phyloP scores from a whole-genome alignment of 2,797 vertebrate genomes.

The Chaetophractus vellerosus region DNA sequence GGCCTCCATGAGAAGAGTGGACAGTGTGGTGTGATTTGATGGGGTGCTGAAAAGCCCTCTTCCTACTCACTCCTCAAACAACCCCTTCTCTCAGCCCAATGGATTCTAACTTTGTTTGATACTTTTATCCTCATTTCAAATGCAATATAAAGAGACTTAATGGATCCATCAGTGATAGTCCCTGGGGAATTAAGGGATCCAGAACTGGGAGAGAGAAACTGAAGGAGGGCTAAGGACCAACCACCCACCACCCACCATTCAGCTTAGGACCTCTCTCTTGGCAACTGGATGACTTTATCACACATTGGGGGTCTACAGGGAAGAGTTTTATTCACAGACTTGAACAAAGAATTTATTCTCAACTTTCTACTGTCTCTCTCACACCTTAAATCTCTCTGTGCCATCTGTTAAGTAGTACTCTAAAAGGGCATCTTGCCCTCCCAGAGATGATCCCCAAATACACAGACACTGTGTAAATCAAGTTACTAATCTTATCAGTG shows the following conservation, averaged over 20 bases:
- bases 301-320: background rate
- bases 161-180: background rate
- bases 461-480: background rate
- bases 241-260: background rate
- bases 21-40: rapidly evolving
- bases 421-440: background rate
- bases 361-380: background rate
- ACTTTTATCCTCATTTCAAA: background rate
- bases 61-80: background rate
- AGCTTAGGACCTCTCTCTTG: background rate
- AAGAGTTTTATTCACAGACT: background rate
- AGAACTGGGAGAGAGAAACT: background rate
- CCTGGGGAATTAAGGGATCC: background rate
- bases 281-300: background rate
- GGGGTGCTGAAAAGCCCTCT: background rate
- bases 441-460: background rate
- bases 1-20: background rate
- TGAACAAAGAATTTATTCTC: background rate
- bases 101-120: background rate
- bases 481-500: background rate
- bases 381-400: background rate
- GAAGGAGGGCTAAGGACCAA: background rate
- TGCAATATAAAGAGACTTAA: background rate
- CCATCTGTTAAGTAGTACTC: background rate
- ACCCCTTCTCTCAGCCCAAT: background rate